phyloP scores from a whole-genome alignment of 2,113 vertebrate species.

The Pteruthius melanotis region DNA sequence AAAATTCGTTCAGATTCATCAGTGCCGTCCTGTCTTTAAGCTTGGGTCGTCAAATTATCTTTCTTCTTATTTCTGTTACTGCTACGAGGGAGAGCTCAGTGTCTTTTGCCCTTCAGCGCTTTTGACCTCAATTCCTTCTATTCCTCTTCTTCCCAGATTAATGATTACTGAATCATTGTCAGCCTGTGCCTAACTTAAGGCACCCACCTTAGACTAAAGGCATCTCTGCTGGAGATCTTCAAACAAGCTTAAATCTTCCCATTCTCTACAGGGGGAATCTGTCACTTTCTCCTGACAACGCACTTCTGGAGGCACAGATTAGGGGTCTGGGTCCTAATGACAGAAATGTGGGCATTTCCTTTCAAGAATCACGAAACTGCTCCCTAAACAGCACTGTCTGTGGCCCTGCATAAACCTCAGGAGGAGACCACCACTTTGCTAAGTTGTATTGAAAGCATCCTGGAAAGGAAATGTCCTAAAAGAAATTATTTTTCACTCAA shows the following conservation, averaged over 20 bases:
- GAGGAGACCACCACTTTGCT: background rate
- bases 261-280: background rate
- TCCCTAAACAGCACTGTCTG: background rate
- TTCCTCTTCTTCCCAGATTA: background rate
- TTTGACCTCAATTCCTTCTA: background rate
- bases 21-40: background rate
- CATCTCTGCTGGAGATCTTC: background rate
- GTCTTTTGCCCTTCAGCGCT: background rate
- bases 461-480: background rate
- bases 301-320: background rate
- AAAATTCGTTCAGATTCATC: background rate
- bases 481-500: background rate
- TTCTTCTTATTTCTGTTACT: background rate
- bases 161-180: background rate
- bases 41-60: too few species aligned
- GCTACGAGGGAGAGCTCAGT: rapidly evolving
- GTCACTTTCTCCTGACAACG: background rate
- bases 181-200: background rate
- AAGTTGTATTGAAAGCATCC: background rate
- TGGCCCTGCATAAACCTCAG: background rate
- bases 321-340: background rate
- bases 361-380: background rate
- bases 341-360: background rate
- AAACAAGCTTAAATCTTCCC: background rate
- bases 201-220: background rate